Evolutionary conservation across 2,797 vertebrate genomes (phyloP).

Genomic region (Urophycis tenuis): DNA sequence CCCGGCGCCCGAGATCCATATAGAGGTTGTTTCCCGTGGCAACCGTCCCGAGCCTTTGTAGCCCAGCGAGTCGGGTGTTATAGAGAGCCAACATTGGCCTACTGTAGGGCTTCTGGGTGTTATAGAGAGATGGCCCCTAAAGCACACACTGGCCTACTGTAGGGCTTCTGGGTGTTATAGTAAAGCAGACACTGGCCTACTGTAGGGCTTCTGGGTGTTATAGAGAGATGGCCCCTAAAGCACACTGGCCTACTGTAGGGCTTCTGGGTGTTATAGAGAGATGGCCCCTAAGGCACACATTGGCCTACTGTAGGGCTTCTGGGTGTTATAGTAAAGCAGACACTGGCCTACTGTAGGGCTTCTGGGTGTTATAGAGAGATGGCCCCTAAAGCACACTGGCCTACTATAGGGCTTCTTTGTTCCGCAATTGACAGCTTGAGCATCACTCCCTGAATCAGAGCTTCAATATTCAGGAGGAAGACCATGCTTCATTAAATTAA

Average conservation of each 20-base stretch:
- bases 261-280: no score
- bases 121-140: conserved; percentile 19
- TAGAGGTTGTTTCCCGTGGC: conserved; percentile 50
- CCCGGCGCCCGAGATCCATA: conserved; percentile 40
- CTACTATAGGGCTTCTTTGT: background rate
- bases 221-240: no score
- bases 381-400: background rate
- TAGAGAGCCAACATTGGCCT: conserved; percentile 10
- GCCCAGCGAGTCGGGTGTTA: conserved; percentile 44
- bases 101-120: background rate
- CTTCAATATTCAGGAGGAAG: conserved; percentile 39
- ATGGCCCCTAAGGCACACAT: no score
- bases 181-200: no score
- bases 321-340: no score
- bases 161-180: no score
- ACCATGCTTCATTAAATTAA: conserved; percentile 18
- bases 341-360: no score
- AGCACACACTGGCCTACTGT: background rate
- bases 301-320: no score
- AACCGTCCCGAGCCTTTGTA: conserved; percentile 57
- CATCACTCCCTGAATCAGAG: conserved; percentile 33
- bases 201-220: no score
- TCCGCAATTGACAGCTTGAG: conserved; percentile 24
- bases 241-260: no score
- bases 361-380: conserved; percentile 43